Evolutionary conservation across 1,140 invertebrate species (phyloP).

Genomic region (Stenopsyche tienmushanensis): DNA sequence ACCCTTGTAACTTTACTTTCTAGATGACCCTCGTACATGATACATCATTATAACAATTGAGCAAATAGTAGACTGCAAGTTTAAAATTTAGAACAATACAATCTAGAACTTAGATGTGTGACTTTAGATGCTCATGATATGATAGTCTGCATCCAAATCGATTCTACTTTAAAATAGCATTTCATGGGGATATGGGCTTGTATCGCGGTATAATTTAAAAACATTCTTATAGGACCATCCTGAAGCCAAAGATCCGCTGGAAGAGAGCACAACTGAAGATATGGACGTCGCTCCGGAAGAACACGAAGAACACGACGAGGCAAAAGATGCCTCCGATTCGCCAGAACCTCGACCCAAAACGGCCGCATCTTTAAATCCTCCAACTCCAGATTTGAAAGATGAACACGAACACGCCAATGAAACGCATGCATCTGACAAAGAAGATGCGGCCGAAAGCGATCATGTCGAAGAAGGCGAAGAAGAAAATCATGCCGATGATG

Average conservation of each 20-base stretch:
- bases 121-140: no score
- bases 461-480: constrained; percentile 45
- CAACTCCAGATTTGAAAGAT: not conserved
- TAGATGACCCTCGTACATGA: no score
- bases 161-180: no score
- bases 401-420: constrained; percentile 17
- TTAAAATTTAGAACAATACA: no score
- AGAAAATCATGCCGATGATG: constrained; percentile 16
- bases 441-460: constrained; percentile 38
- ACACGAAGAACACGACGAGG: not conserved
- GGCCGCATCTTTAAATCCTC: constrained; percentile 1
- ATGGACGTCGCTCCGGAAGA: constrained; percentile 10
- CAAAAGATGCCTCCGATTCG: not conserved
- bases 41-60: no score
- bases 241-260: constrained; percentile 21
- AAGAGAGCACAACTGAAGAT: constrained; percentile 10
- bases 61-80: no score
- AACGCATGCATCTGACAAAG: constrained; percentile 27
- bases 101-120: no score
- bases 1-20: no score
- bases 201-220: no score
- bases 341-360: not conserved
- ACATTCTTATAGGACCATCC: constrained; percentile 17
- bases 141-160: no score
- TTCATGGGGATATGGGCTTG: no score